Base-by-base conservation (phyloP, 2,113 vertebrate species). In the Pachycephala philippinensis region DNA sequence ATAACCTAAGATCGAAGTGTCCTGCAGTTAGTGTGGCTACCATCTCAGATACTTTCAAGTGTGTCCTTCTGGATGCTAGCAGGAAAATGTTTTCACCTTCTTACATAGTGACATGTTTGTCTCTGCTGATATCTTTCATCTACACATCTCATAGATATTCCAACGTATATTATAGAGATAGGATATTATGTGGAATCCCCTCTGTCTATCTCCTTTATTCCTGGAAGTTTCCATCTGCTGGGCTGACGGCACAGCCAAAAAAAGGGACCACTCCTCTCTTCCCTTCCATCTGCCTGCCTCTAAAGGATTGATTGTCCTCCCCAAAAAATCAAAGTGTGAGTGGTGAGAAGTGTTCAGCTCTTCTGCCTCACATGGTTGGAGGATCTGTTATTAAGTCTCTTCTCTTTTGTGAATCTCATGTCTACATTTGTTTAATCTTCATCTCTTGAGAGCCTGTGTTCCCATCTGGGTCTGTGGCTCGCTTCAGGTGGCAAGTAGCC, bases 381-480 rank as follows among this genome's bases (percentile, higher is more conserved):
- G 7, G 27, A 47, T 63, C 7, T 59, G 31, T 64, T 50, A 20
- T 3, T 42, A 64, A 13, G 3, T 45, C 74, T 31, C 28, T 84
- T 64, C n/a, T 61, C 9, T 81, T 70, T 30, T 22, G 10, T 78
- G 35, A 71, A 30, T 71, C 30, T 81, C 35, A n/a, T 2, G 1
- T 37, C 35, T 64, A 30, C 6, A 4, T 72, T 44, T 61, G 15
- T 37, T n/a, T 71, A 35, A 60, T 14, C 20, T 42, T 65, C 24
- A 22, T 37, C 11, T 12, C 16, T 45, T 30, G 7, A 54, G 27
- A 79, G 33, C 33, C 49, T 27, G 6, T 26, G 15, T 68, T 37
- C 15, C 31, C 17, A n/a, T 1, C 2, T 15, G 15, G 18, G 24
- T 6, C 61, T 60, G 19, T 1, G 0, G 3, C 33, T 89, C 75